Conservation (phyloP, 1,140 invertebrate species). For the Polypedilum pembai region DNA sequence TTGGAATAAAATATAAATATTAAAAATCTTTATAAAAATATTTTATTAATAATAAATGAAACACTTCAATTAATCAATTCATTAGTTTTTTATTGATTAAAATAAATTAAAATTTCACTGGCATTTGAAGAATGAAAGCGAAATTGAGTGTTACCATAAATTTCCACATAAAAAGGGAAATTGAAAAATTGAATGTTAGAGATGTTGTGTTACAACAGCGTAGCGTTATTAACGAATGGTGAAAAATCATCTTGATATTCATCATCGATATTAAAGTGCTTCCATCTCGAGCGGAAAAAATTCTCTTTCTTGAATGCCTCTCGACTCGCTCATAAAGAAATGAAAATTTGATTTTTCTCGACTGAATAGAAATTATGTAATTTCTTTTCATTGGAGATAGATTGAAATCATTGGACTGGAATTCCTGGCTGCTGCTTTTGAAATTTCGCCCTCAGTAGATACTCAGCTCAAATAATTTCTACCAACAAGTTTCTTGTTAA, state of each 20-base stretch:
- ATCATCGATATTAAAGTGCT: conserved; percentile 17
- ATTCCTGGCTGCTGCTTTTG: neutral
- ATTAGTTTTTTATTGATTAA: no score
- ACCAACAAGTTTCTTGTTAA: neutral
- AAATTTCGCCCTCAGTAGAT: neutral
- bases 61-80: no score
- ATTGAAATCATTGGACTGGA: conserved; percentile 20
- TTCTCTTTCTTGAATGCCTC: neutral
- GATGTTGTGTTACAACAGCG: conserved; percentile 11
- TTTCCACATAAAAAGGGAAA: neutral
- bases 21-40: no score
- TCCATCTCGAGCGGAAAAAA: conserved; percentile 1
- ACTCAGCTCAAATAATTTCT: neutral
- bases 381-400: neutral
- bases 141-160: no score
- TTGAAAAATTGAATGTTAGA: conserved; percentile 6
- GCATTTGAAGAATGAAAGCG: no score
- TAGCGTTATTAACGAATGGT: neutral
- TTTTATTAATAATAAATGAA: no score
- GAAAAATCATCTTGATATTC: conserved; percentile 6
- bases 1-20: no score
- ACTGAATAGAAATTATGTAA: conserved; percentile 9
- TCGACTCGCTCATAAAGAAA: neutral
- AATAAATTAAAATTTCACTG: no score
- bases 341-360: conserved; percentile 21